Base-by-base conservation (phyloP, 2,888 invertebrate species). In the Microctonus hyperodae region DNA sequence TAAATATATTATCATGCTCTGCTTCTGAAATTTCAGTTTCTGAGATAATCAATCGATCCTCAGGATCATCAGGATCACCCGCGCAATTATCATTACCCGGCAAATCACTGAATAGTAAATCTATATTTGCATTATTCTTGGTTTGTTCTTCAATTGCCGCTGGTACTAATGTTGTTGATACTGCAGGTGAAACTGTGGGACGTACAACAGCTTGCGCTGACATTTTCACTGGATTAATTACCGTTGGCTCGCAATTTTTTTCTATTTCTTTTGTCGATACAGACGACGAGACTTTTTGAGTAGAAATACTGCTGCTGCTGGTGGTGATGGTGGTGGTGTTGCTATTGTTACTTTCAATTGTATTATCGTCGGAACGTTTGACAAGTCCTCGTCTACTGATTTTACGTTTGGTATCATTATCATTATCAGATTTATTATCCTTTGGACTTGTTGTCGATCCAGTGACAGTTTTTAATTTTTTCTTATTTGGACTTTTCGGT, bases 1-100 rank as follows among this genome's bases (percentile, higher is more conserved):
- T 87, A 76, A 90, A 90, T 0, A 88, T 76, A 25, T 77, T 79
- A 3, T 81, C 81, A 31, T 86, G 87, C 72, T 88, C 88, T 1
- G 79, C 76, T 75, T 89, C 88, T 1, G 88, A 87, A 70, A 90
- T 87, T 40, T 89, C 90, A 50, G 88, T 88, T 58, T 90, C 90
- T 10, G 89, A 90, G 67, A 88, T 84, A 66, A 87, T 85, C 70
- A 89, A 86, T 61, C 86, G 84, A 70, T 88, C 89, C 13, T 88
- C 85, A n/a, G 86, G 85, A 66, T 89, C 90, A 35, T 90, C 88
- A 1, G 69, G 69, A 28, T 70, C 70, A 2, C 72, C 75, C 10
- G 73, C 74, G 58, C 72, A 76, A 48, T 81, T 79, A 37, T 82
- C 81, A 70, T 82, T 84, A 10, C 82, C 81, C 31, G 86, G 85